These are phyloP conservation scores for Phyllotreta striolata DNA, from an alignment of 2,888 invertebrate species.

Conservation along the genomic window DNA sequence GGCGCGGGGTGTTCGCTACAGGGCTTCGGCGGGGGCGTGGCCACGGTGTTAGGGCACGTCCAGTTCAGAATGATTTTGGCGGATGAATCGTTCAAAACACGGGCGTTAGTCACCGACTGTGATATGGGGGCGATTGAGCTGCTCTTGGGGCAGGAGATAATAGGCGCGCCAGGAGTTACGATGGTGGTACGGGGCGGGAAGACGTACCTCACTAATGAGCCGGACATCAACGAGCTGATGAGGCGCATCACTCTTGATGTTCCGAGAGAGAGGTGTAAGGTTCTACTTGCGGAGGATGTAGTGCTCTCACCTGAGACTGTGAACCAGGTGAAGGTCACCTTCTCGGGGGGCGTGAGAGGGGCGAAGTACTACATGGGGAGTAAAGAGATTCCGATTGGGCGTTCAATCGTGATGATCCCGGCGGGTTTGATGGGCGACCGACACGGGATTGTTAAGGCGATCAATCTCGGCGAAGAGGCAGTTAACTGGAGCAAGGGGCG, in stretches of 20 bases:
- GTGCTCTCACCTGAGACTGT: too few species aligned
- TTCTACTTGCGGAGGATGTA: neutral
- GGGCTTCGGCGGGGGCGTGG: conserved; percentile 9
- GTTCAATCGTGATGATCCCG: neutral
- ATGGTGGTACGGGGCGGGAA: neutral
- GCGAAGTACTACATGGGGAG: neutral
- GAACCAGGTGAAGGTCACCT: too few species aligned
- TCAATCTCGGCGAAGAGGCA: neutral
- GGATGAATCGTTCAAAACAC: neutral
- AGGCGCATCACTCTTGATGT: neutral
- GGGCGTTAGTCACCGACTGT: conserved; percentile 14
- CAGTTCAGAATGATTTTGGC: neutral
- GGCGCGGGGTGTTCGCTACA: neutral
- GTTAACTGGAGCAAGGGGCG: neutral
- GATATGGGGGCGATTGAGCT: conserved; percentile 13
- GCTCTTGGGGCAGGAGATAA: neutral
- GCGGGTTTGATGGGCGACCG: neutral
- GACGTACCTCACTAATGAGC: neutral
- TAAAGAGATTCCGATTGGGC: neutral
- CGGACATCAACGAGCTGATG: conserved; percentile 2
- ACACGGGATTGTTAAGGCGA: neutral
- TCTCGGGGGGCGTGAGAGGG: neutral
- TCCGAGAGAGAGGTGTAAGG: neutral
- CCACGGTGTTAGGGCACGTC: conserved; percentile 1
- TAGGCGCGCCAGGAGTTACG: neutral